These are phyloP conservation scores for Myxocyprinus asiaticus DNA, from an alignment of 2,113 vertebrate genomes.

Conservation along the genomic window DNA sequence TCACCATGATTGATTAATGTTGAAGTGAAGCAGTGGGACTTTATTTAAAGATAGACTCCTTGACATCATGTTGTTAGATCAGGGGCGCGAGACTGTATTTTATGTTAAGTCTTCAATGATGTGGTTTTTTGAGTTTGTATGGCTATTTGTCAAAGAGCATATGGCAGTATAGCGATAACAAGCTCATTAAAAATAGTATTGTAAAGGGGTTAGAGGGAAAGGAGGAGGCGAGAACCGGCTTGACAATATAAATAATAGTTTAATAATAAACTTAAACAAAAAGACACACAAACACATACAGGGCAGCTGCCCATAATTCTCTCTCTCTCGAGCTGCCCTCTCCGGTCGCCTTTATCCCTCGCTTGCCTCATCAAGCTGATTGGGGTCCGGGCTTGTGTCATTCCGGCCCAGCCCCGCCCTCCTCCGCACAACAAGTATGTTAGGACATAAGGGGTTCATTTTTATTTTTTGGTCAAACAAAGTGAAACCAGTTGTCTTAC, in stretches of 20 bases:
- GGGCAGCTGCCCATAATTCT: no score
- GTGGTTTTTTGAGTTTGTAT: not conserved
- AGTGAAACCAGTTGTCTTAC: not conserved
- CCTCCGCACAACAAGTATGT: no score
- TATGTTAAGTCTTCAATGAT: not conserved
- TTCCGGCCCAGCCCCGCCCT: no score
- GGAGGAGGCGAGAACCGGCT: no score
- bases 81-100: not conserved
- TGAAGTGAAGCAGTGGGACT: slow-evolving; percentile 42
- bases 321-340: no score
- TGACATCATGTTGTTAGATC: slow-evolving; percentile 41
- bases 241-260: no score
- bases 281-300: no score
- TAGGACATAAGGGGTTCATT: not conserved
- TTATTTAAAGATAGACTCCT: slow-evolving; percentile 42
- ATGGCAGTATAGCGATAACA: not conserved
- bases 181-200: not conserved
- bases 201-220: no score
- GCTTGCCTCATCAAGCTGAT: no score
- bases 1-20: slow-evolving; percentile 61
- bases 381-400: no score
- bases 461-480: not conserved
- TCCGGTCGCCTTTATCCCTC: no score
- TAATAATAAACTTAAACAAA: no score
- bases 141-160: not conserved